Evolutionary conservation across 2,888 invertebrate species (phyloP), one percentile per base, ranked within the genome.

Genomic region (Dolomedes plantarius): DNA sequence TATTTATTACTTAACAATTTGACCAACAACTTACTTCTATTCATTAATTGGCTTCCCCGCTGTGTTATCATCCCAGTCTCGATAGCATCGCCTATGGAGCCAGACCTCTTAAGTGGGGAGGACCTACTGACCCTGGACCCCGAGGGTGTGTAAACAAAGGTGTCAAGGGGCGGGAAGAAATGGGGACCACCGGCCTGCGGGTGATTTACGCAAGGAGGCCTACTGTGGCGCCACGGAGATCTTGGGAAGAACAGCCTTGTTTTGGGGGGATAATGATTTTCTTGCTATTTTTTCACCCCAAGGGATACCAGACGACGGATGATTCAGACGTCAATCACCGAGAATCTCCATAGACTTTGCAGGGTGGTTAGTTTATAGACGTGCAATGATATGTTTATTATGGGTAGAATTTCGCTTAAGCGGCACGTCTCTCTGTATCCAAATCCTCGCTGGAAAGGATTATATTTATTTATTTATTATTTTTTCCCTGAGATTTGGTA

Each of bases 21-120:
- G 77, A 77, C 83, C 83, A 72, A 56, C 56, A 23, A 56, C 56
- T 56, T 11, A 23, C 56, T 56, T 73, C 50, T 31, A 71, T 73
- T 56, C 83, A 85, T 85, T 85, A 85, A 85, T 85, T 77, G 83
- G 77, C 73, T 67, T 64, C 72, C 31, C 27, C 29, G 41, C 36
- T 27, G 23, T 50, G 64, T 76, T 76, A 76, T 76, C 76, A 28
- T 31, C 64, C 56, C 46, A n/a, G 29, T 31, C 2, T 39, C 67
- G 83, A 85, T 85, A 85, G 73, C 83, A 85, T 85, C 83, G 72
- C 77, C 77, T 36, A 77, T 77, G 83, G 83, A 85, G 83, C 83
- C 83, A 85, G 83, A 85, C 83, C 62, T 73, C 82, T 76, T 83
- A 83, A 64, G 31, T 29, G 46, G 9, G 78, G 77, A 71, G 27